phyloP scores from a whole-genome alignment of 2,797 vertebrate genomes.

The Apogon hyalosoma region DNA sequence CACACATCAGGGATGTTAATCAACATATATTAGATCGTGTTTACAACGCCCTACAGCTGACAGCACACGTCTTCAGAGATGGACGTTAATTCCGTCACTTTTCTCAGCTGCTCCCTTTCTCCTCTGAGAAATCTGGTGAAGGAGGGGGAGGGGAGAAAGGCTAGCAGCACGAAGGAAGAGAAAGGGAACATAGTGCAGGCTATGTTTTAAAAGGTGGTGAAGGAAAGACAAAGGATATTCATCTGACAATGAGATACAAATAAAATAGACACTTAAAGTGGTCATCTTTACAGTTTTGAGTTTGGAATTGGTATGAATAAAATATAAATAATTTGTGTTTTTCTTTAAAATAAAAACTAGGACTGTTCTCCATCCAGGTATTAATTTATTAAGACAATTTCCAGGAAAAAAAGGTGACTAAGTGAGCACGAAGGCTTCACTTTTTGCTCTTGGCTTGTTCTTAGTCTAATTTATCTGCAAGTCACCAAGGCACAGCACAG shows the following conservation, averaged over 20 bases:
- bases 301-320: too few species aligned
- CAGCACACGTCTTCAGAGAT: constrained; percentile 58
- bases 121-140: constrained; percentile 36
- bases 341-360: background rate
- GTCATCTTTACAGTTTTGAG: too few species aligned
- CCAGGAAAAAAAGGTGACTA: too few species aligned
- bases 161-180: constrained; percentile 34
- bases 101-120: constrained; percentile 78
- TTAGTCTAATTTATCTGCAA: too few species aligned
- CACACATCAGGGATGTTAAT: constrained; percentile 50
- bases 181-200: constrained; percentile 11
- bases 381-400: too few species aligned
- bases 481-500: too few species aligned
- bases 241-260: background rate
- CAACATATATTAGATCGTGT: constrained; percentile 64
- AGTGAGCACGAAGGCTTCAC: too few species aligned
- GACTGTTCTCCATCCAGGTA: too few species aligned
- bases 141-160: constrained; percentile 58
- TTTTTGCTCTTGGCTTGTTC: too few species aligned
- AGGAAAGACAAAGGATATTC: background rate
- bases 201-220: background rate
- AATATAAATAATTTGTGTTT: background rate
- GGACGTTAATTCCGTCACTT: constrained; percentile 73
- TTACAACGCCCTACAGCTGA: constrained; percentile 53
- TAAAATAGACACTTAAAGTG: background rate